Evolutionary conservation across 2,797 vertebrate genomes (phyloP).

Genomic region (Rallus crepitans): DNA sequence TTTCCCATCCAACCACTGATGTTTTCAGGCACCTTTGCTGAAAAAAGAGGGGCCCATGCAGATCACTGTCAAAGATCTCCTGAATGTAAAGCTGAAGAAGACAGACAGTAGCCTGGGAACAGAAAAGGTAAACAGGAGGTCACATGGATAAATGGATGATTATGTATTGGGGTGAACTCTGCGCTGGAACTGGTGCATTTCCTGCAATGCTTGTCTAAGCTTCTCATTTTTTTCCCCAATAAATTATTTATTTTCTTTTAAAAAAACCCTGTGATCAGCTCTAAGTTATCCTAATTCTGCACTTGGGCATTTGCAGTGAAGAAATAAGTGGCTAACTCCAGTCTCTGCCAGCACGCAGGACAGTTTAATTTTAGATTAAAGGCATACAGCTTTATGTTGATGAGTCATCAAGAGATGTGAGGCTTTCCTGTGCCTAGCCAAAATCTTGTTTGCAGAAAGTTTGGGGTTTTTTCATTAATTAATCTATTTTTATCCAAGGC

Average conservation of each 20-base stretch:
- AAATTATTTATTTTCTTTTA: background rate
- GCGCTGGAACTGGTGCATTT: background rate
- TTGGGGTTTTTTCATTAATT: background rate
- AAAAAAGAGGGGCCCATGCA: slow-evolving; percentile 74
- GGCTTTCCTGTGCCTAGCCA: background rate
- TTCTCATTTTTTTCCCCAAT: background rate
- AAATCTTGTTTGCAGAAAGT: background rate
- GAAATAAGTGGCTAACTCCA: background rate
- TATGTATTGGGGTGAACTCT: background rate
- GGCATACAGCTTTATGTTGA: background rate
- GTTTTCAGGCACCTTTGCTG: slow-evolving; percentile 49
- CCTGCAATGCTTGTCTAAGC: background rate
- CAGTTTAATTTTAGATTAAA: background rate
- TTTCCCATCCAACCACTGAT: background rate
- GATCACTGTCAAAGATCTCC: slow-evolving; percentile 84
- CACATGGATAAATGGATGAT: fast-evolving
- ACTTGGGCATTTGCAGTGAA: background rate
- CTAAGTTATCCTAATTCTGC: background rate
- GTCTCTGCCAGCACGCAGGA: background rate
- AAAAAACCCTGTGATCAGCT: background rate
- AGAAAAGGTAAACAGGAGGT: slow-evolving; percentile 57
- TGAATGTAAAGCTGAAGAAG: slow-evolving; percentile 84
- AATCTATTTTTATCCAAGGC: background rate
- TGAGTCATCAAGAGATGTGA: background rate
- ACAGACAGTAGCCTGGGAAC: slow-evolving; percentile 32